Base-by-base conservation (phyloP, 2,888 invertebrate species). In the Torymus texanus region DNA sequence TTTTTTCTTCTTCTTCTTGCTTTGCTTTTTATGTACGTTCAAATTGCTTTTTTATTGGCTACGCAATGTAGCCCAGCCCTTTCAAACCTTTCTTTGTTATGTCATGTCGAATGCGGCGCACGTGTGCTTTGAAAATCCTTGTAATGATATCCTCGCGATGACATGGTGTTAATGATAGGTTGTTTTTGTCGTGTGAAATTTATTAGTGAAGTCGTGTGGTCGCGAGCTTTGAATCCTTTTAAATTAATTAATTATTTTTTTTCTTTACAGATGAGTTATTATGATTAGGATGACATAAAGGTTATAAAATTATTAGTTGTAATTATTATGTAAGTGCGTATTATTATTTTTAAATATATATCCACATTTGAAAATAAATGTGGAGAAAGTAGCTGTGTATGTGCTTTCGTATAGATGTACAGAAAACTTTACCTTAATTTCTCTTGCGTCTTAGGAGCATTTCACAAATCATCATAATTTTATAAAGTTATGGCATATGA, bases 361-460 rank as follows among this genome's bases (percentile, higher is more conserved):
- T 58, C 18, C 18, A 58, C n/a, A 58, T 18, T 18, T n/a, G 18
- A 18, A 13, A 11, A 18, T 16, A 18, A n/a, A 41, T 41, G 41
- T 41, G 24, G 70, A 62, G 76, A 76, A 76, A 76, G 76, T 63
- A 55, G 63, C 63, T n/a, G n/a, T n/a, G n/a, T n/a, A 4, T 67
- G n/a, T 65, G 53, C 62, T 68, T 75, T 76, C 76, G 29, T 63
- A 41, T n/a, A n/a, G 21, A 8, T 41, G 16, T 55, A 76, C 50
- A 76, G 14, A 5, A 63, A 61, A 41, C 55, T 18, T 70, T 63
- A 70, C 63, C 67, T 41, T 41, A 29, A 63, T 63, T 75, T 76
- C 68, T 62, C 55, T 75, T 41, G 41, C 41, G 41, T 41, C 41
- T 41, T 55, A 41, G 1, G 29, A 63, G 18, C 24, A 29, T 59